Base-by-base conservation (phyloP, 2,888 invertebrate species). In the Drosophila pseudotakahashii region DNA sequence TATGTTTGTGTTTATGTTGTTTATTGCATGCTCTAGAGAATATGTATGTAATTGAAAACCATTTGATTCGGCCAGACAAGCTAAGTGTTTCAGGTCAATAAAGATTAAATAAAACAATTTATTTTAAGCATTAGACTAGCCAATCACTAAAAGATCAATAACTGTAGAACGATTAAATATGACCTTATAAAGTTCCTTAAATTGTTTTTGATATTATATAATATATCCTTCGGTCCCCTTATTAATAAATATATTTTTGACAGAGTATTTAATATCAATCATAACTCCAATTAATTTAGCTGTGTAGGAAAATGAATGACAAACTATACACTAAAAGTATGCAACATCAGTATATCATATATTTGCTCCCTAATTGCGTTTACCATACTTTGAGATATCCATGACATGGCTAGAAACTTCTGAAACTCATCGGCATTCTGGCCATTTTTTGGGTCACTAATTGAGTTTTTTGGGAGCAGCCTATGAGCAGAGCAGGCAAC, bases 11-110 rank as follows among this genome's bases (percentile, higher is more conserved):
- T 48, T 62, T 48, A 16, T 47, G 32, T 45, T 48, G 64, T 53
- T 66, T 39, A 45, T 19, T 64, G 64, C 64, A 63, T 52, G 64
- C 45, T 14, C 10, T 47, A 64, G 16, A 37, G 11, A 16, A 42
- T 42, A 39, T 37, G 7, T 45, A 26, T 42, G 42, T 42, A 19
- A 5, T 19, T 16, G 14, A 7, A 34, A 32, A 39, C 32, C 47
- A 36, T 59, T 62, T 62, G 39, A 9, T 32, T 59, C 36, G 32
- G 16, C 39, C 34, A 34, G 14, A 34, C 10, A 23, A 37, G 7
- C 34, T 14, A 23, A 36, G 14, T 55, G 14, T 23, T 57, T 23
- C n/a, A 45, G 30, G n/a, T 2, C 13, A 45, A 34, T 10, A 11
- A 30, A n/a, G 45, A 45, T 26, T 26, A 45, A 30, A 30, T 30